These are phyloP conservation scores for Laticauda laticaudata DNA, from an alignment of 2,113 vertebrate species.

Conservation along the genomic window DNA sequence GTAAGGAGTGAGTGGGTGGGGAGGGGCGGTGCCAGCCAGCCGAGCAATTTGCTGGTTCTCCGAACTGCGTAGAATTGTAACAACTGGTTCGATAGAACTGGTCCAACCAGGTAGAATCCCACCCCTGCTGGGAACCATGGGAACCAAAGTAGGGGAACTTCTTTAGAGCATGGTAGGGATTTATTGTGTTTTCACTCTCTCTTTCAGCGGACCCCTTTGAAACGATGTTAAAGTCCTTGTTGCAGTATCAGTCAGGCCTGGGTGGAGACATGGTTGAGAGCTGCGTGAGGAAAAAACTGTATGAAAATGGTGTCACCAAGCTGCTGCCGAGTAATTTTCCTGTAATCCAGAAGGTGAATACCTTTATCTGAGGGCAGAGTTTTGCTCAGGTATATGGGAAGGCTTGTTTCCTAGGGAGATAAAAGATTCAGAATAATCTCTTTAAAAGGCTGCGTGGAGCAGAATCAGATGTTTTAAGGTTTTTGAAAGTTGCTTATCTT, in stretches of 20 bases:
- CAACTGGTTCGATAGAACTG: too few species aligned
- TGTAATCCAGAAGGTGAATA: conserved; percentile 81
- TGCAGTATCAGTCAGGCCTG: conserved; percentile 83
- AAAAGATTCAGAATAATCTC: background rate
- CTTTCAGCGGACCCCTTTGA: conserved; percentile 91
- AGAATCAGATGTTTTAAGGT: background rate
- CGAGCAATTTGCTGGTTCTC: too few species aligned
- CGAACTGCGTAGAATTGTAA: too few species aligned
- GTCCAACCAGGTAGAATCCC: too few species aligned
- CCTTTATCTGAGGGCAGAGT: background rate
- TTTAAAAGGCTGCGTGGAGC: conserved; percentile 2
- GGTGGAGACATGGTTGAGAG: conserved; percentile 74
- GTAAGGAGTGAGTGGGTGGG: too few species aligned
- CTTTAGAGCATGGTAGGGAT: background rate
- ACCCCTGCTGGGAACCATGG: background rate
- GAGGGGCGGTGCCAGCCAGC: too few species aligned
- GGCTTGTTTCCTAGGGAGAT: background rate
- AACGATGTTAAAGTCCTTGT: conserved; percentile 93
- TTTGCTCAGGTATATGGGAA: background rate
- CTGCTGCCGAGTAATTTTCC: conserved; percentile 82
- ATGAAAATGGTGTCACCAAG: conserved; percentile 80
- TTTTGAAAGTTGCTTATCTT: background rate
- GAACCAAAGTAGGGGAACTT: too few species aligned
- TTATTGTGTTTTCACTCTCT: background rate
- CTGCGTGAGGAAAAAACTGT: conserved; percentile 82